Evolutionary conservation across 2,888 invertebrate species (phyloP).

Genomic region (Caenorhabditis sp.): DNA sequence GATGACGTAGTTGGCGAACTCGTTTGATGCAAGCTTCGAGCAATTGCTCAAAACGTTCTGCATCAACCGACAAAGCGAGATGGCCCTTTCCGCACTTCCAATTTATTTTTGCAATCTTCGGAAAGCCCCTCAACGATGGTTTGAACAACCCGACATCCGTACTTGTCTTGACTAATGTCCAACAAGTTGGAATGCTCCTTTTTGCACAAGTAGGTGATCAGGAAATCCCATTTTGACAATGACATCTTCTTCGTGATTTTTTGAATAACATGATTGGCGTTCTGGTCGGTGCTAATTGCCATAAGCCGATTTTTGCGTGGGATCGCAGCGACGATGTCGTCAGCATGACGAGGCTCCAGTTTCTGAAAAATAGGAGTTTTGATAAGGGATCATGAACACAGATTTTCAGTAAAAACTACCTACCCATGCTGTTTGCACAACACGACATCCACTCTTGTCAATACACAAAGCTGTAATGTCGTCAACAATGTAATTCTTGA

Average conservation of each 20-base stretch:
- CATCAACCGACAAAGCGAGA: constrained; percentile 62
- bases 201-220: constrained; percentile 41
- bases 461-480: constrained; percentile 48
- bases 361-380: not conserved
- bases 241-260: constrained; percentile 50
- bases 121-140: constrained; percentile 70
- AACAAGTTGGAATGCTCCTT: constrained; percentile 44
- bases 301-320: constrained; percentile 43
- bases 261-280: constrained; percentile 78
- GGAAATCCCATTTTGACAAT: constrained; percentile 49
- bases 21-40: constrained; percentile 71
- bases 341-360: too few relatives aligned
- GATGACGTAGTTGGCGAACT: constrained; percentile 81
- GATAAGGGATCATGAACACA: not conserved
- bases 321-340: constrained; percentile 41
- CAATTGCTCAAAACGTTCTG: constrained; percentile 51
- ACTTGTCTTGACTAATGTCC: constrained; percentile 71
- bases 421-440: too few relatives aligned
- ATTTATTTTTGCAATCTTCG: too few relatives aligned
- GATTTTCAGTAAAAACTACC: too few relatives aligned
- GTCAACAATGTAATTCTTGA: too few relatives aligned
- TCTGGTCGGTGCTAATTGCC: constrained; percentile 72
- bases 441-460: constrained; percentile 77
- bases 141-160: constrained; percentile 75
- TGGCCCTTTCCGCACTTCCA: too few relatives aligned